These are phyloP conservation scores for human DNA, from an alignment of 2,113 vertebrate species.

Conservation along the genomic window GRCh38 chr2:236906001-236906500, in stretches of 20 bases:
- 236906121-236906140: rapidly evolving
- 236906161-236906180: rapidly evolving
- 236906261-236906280: not conserved
- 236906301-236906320: not conserved
- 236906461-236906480: too few species aligned
- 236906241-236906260: not conserved
- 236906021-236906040: not conserved
- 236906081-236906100: not conserved
- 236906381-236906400: rapidly evolving
- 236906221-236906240: not conserved
- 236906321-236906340: not conserved
- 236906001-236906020: not conserved
- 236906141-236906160: rapidly evolving
- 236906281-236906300: not conserved
- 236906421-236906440: too few species aligned
- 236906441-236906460: too few species aligned
- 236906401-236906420: too few species aligned
- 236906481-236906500: too few species aligned
- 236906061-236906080: not conserved
- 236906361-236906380: rapidly evolving
- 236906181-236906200: rapidly evolving
- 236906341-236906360: not conserved
- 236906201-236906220: not conserved
- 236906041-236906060: not conserved
- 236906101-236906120: not conserved